Evolutionary conservation across 2,797 vertebrate species (phyloP).

Genomic region (Syndactyla subalaris): DNA sequence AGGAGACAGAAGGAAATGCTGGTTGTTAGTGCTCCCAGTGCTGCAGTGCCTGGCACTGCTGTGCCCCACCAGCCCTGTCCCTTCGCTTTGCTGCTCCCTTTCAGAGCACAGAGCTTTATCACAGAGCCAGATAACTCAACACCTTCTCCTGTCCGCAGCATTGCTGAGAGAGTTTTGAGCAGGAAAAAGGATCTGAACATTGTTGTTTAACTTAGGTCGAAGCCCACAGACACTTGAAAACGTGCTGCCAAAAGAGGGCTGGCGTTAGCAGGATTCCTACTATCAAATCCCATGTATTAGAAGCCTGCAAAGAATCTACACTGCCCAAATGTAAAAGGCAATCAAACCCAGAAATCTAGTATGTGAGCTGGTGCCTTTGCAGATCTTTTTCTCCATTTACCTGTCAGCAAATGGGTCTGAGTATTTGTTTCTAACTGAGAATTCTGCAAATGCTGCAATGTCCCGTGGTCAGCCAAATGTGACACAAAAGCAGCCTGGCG

Average conservation of each 20-base stretch:
- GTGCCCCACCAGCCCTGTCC: not conserved
- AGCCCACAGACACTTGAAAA: not conserved
- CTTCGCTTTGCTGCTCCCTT: not conserved
- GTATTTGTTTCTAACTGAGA: not conserved
- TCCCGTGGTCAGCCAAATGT: not conserved
- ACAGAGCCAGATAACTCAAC: not conserved
- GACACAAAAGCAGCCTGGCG: not conserved
- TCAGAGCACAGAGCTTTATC: not conserved
- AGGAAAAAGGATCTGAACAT: not conserved
- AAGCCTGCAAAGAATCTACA: not conserved
- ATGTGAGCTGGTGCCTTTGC: not conserved
- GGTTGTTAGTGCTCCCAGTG: constrained; percentile 52
- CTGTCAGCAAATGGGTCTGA: not conserved
- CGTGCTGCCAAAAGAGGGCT: not conserved
- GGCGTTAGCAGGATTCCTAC: not conserved
- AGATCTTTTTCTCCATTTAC: not conserved
- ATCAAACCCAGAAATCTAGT: not conserved
- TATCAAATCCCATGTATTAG: not conserved
- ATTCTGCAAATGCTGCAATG: not conserved
- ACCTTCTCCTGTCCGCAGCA: not conserved
- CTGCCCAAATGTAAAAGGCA: not conserved
- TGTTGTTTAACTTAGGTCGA: not conserved
- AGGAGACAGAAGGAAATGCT: constrained; percentile 78
- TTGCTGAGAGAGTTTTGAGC: not conserved
- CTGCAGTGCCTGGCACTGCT: not conserved